A percentile compares a stretch with the other conserved stretches of the same genome.
Conservation (phyloP, 2,113 vertebrate species). For the Ursus arctos region DNA sequence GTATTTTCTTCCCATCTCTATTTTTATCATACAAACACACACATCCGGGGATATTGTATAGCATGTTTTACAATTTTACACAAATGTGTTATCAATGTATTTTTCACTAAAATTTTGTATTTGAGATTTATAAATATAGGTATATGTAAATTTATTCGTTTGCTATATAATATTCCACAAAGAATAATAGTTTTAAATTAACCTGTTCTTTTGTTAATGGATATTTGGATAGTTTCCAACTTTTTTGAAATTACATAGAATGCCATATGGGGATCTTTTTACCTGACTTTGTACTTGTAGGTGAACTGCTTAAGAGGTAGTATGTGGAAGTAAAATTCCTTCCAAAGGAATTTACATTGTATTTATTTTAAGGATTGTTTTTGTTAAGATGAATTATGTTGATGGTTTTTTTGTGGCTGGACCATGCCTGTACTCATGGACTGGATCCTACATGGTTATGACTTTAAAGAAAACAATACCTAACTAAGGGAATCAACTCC, state of each 20-base stretch:
- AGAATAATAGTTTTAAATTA: background rate
- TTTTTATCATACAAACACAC: background rate
- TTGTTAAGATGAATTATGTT: background rate
- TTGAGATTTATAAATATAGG: background rate
- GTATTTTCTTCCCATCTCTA: background rate
- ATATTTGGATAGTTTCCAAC: background rate
- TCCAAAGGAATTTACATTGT: background rate
- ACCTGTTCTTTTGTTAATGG: background rate
- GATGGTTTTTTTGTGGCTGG: background rate
- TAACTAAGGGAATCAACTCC: background rate
- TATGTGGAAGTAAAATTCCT: background rate
- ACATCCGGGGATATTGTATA: background rate
- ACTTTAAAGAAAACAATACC: background rate
- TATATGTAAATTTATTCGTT: background rate
- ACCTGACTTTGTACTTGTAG: background rate
- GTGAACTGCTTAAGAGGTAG: background rate
- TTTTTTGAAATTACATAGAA: background rate
- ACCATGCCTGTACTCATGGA: background rate
- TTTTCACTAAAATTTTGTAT: background rate
- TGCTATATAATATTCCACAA: slow-evolving; percentile 22
- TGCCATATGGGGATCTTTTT: background rate
- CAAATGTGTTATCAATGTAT: background rate
- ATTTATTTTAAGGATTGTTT: too few relatives aligned
- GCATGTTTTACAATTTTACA: background rate
- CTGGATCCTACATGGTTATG: background rate